phyloP scores from a whole-genome alignment of 1,140 invertebrate species.

The Cydia pomonella region DNA sequence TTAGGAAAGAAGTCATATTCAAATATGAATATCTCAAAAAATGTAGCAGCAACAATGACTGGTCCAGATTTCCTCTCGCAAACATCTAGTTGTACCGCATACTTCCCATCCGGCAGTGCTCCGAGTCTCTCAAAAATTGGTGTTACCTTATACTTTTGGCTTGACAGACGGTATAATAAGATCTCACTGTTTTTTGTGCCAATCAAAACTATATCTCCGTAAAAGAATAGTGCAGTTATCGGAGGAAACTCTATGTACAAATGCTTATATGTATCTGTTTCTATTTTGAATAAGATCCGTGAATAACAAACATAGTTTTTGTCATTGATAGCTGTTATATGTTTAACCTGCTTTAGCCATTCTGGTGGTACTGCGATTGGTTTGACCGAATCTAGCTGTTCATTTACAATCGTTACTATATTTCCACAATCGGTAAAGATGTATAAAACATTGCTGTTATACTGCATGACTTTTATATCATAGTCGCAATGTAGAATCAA shows the following conservation, averaged over 20 bases:
- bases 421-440: constrained; percentile 65
- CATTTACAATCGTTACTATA: constrained; percentile 56
- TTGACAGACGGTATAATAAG: constrained; percentile 58
- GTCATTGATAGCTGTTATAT: constrained; percentile 59
- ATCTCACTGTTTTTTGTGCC: constrained; percentile 58
- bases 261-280: constrained; percentile 62
- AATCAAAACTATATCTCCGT: constrained; percentile 60
- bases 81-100: constrained; percentile 67
- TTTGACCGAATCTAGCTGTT: constrained; percentile 45
- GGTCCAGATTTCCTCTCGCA: constrained; percentile 65
- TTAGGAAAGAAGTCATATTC: constrained; percentile 63
- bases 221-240: constrained; percentile 67
- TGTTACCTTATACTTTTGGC: constrained; percentile 51
- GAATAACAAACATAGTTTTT: constrained; percentile 71
- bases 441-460: constrained; percentile 48
- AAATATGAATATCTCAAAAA: constrained; percentile 59
- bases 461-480: constrained; percentile 63
- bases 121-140: constrained; percentile 63
- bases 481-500: constrained; percentile 58
- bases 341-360: constrained; percentile 67
- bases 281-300: constrained; percentile 63
- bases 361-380: constrained; percentile 56
- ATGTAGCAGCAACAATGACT: constrained; percentile 60
- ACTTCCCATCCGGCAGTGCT: constrained; percentile 58
- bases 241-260: constrained; percentile 65